A percentile compares a stretch with the other conserved stretches of the same genome.
These are phyloP conservation scores for Melinaea menophilus DNA, from an alignment of 2,888 invertebrate genomes.

Conservation along the genomic window DNA sequence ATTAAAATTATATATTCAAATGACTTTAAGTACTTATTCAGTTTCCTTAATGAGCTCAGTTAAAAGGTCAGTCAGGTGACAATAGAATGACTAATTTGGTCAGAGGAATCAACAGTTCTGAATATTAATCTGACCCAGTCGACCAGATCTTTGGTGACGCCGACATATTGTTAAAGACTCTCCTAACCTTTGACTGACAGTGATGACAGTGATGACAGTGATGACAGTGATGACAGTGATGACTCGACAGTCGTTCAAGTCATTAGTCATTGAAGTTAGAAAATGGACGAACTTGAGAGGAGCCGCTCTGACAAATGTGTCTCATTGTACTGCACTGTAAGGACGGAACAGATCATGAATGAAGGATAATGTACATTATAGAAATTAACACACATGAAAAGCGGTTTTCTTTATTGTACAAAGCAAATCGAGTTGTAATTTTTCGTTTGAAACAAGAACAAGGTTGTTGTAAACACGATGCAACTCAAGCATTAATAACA, in stretches of 20 bases:
- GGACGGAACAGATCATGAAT: constrained; percentile 52
- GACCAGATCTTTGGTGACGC: constrained; percentile 52
- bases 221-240: constrained; percentile 41
- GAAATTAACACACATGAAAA: no score
- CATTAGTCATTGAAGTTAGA: constrained; percentile 64
- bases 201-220: constrained; percentile 33
- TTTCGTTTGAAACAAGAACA: constrained; percentile 4
- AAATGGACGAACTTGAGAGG: constrained; percentile 20
- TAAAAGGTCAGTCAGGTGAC: no score
- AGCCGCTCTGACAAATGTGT: constrained; percentile 56
- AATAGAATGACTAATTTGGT: no score
- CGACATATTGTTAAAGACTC: constrained; percentile 56
- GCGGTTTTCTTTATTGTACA: no score
- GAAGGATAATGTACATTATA: background rate
- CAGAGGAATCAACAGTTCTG: no score
- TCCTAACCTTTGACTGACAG: constrained; percentile 61
- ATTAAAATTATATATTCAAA: no score
- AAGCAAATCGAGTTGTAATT: no score
- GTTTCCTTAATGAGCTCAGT: no score
- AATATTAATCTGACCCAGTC: constrained; percentile 11
- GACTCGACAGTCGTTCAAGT: constrained; percentile 66
- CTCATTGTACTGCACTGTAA: constrained; percentile 58
- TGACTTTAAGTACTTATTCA: no score
- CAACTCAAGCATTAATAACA: no score
- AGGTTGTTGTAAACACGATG: constrained; percentile 4